Base-by-base conservation (phyloP, 2,797 vertebrate species). In the Pristis pectinata region DNA sequence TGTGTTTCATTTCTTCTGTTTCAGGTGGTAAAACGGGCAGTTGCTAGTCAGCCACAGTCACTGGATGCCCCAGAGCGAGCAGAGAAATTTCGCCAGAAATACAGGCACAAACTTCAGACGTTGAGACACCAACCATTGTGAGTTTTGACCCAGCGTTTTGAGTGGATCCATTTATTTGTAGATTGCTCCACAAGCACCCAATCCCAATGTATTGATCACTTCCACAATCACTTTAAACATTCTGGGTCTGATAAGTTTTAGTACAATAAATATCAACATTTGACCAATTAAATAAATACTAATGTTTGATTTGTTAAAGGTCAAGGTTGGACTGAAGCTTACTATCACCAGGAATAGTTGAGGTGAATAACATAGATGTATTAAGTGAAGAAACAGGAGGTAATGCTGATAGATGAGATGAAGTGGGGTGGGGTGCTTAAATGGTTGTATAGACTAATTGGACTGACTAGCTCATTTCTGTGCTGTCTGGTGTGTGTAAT, bases 61-160 rank as follows among this genome's bases (percentile, higher is more conserved):
- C 94, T 95, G 0, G 98, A 99, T 34, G 98, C 98, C 0, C 95
- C 87, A 0, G 97, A 98, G 96, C 97, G 99, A 95, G 99, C 98
- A 0, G 98, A 99, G 95, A 99, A 99, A 96, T 99, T 99, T 96
- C 97, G 98, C 0, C 98, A 98, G 96, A 99, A 99, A 94, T 99
- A 99, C 96, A 96, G 98, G 96, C 98, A 99, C 95, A 99, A 99
- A 96, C 98, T 99, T 0, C 98, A 99, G 97, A 99, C 99, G 0
- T 97, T 99, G 85, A 97, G 98, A 4, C 98, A 99, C 41, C 99
- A 99, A 96, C 99, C 99, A 0, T 99, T 99, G 99, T 99, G 96
- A 98, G 98, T 96, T 74, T 2, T 10, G 0, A 59, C 41, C 19
- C n/a, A 67, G 83, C 59, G 82, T 13, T 30, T 30, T 37, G 61